Conservation (phyloP, 1,140 invertebrate genomes). For the Diabrotica virgifera region DNA sequence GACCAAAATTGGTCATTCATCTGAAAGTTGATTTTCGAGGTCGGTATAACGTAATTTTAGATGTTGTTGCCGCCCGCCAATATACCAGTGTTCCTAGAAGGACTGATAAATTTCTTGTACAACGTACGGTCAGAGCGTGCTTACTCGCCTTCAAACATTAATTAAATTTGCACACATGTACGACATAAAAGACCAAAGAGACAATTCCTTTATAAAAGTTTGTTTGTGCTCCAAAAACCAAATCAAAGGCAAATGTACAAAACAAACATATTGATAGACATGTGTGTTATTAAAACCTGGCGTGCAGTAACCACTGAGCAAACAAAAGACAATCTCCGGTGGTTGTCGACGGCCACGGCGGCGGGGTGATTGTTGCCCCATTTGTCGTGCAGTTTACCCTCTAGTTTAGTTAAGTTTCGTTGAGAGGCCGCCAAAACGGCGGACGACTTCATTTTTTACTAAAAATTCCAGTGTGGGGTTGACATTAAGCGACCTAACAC, state of each 20-base stretch:
- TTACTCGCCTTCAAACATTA: background rate
- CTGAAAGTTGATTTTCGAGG: too few species aligned
- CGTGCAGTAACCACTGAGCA: constrained; percentile 26
- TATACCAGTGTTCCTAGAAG: too few species aligned
- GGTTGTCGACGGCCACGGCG: constrained; percentile 28
- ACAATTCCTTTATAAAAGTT: background rate
- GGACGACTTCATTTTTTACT: background rate
- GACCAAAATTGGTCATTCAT: too few species aligned
- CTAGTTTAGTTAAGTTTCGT: constrained; percentile 4
- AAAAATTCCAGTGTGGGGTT: background rate
- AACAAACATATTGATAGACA: constrained; percentile 28
- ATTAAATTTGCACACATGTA: background rate
- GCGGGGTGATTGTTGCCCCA: constrained; percentile 21
- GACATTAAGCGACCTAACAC: too few species aligned
- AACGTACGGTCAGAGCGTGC: too few species aligned
- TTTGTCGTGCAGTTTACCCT: constrained; percentile 11
- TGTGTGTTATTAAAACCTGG: constrained; percentile 33
- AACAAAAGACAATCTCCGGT: constrained; percentile 38
- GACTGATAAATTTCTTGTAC: too few species aligned
- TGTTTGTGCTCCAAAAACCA: constrained; percentile 17
- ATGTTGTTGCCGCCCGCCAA: too few species aligned
- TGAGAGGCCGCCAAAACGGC: background rate
- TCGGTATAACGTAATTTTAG: too few species aligned
- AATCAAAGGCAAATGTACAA: constrained; percentile 27
- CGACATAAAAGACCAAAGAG: background rate